phyloP scores from a whole-genome alignment of 2,888 invertebrate genomes.

The Cheilosia scutellata region DNA sequence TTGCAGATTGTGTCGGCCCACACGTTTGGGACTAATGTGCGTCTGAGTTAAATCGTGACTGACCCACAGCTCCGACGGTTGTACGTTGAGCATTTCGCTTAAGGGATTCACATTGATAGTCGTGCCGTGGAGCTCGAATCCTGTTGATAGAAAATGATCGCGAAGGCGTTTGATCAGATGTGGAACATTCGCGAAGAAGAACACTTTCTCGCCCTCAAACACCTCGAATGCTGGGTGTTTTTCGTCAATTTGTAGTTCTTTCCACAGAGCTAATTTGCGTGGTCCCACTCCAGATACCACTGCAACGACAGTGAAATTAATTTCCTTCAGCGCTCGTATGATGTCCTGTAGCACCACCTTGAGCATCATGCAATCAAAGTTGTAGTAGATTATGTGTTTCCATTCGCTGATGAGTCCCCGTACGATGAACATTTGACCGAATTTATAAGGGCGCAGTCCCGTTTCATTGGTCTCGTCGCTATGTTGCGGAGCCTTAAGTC shows the following conservation, averaged over 20 bases:
- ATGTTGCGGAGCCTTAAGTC: not conserved
- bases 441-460: slow-evolving; percentile 33
- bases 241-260: slow-evolving; percentile 12
- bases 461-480: not conserved
- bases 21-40: slow-evolving; percentile 13
- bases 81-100: slow-evolving; percentile 18
- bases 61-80: slow-evolving; percentile 16
- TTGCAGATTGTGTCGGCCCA: slow-evolving; percentile 32
- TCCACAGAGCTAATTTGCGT: slow-evolving; percentile 35
- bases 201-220: slow-evolving; percentile 21
- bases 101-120: slow-evolving; percentile 30
- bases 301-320: slow-evolving; percentile 40
- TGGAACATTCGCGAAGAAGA: slow-evolving; percentile 43
- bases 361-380: slow-evolving; percentile 53
- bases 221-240: slow-evolving; percentile 20
- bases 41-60: slow-evolving; percentile 23
- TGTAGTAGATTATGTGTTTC: slow-evolving; percentile 47
- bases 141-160: slow-evolving; percentile 22
- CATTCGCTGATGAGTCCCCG: slow-evolving; percentile 34
- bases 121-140: not conserved
- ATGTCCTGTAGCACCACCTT: slow-evolving; percentile 26
- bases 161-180: slow-evolving; percentile 49
- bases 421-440: slow-evolving; percentile 38
- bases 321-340: slow-evolving; percentile 16
- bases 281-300: slow-evolving; percentile 37